These are phyloP conservation scores for Atherinosoma microstoma DNA, from an alignment of 2,797 vertebrate genomes.

Conservation along the genomic window DNA sequence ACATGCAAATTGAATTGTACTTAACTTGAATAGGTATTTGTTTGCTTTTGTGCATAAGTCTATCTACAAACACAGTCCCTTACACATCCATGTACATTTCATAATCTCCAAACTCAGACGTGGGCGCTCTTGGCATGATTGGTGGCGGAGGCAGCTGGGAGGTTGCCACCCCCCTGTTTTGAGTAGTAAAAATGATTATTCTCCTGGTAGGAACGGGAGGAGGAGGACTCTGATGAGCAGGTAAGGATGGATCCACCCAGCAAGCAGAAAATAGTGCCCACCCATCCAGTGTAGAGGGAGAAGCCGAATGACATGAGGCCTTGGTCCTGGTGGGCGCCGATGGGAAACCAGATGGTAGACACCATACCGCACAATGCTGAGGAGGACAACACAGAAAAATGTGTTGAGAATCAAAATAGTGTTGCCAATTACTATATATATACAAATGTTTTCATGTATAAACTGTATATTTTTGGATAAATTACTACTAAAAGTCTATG, in stretches of 20 bases:
- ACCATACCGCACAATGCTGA: conserved; percentile 90
- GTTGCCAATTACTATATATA: not conserved
- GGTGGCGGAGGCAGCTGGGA: conserved; percentile 69
- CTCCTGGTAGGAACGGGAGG: conserved; percentile 87
- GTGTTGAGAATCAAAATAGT: not conserved
- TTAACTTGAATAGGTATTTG: conserved; percentile 18
- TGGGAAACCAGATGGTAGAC: conserved; percentile 95
- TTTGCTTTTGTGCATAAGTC: conserved; percentile 29
- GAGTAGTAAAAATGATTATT: conserved; percentile 95
- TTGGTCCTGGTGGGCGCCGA: conserved; percentile 89
- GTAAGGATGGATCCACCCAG: conserved; percentile 89
- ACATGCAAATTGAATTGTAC: conserved; percentile 5
- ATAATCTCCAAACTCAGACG: conserved; percentile 81
- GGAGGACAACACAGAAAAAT: not conserved
- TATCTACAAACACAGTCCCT: conserved; percentile 45
- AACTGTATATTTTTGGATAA: not conserved
- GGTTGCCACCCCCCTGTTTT: conserved; percentile 81
- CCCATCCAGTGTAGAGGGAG: conserved; percentile 95
- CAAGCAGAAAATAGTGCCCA: conserved; percentile 89
- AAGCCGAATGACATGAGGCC: conserved; percentile 95
- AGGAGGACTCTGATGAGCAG: conserved; percentile 88
- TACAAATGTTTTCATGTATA: not conserved
- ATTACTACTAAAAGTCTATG: not conserved
- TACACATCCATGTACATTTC: not conserved
- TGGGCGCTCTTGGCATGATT: conserved; percentile 97